Percentiles rank a stretch among this genome's conserved stretches.
These are phyloP conservation scores for Baronia brevicornis DNA, from an alignment of 2,888 invertebrate genomes.

Conservation along the genomic window DNA sequence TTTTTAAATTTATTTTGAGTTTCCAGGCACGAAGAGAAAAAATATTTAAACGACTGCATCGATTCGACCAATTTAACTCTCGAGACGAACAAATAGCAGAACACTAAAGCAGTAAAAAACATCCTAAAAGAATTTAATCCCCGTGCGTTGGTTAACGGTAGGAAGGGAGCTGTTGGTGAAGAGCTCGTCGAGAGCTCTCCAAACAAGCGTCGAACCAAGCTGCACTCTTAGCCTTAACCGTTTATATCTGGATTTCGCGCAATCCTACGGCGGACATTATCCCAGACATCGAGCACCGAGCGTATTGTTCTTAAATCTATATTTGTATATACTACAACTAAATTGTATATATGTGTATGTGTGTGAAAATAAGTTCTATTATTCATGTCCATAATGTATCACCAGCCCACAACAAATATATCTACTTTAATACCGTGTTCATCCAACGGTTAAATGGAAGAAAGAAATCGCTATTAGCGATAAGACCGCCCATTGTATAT, in stretches of 20 bases:
- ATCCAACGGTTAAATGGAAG: too few relatives aligned
- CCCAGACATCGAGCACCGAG: slow-evolving; percentile 9
- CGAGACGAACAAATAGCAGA: slow-evolving; percentile 18
- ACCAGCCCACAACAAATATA: too few relatives aligned
- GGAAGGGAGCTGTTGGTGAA: slow-evolving; percentile 60
- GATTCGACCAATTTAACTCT: slow-evolving; percentile 14
- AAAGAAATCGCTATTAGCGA: too few relatives aligned
- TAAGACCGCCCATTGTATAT: too few relatives aligned
- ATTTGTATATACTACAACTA: too few relatives aligned
- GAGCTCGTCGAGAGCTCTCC: slow-evolving; percentile 49
- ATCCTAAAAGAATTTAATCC: slow-evolving; percentile 45
- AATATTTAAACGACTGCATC: slow-evolving; percentile 22
- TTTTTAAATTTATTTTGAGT: too few relatives aligned
- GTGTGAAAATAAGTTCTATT: too few relatives aligned
- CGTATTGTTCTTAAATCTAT: too few relatives aligned
- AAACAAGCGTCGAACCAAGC: slow-evolving; percentile 27
- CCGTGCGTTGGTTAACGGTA: slow-evolving; percentile 36
- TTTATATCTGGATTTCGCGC: slow-evolving; percentile 55
- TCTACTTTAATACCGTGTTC: too few relatives aligned
- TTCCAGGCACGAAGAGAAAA: slow-evolving; percentile 17
- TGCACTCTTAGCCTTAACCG: slow-evolving; percentile 41
- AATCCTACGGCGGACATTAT: too few relatives aligned
- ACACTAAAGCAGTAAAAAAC: slow-evolving; percentile 41
- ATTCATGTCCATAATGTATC: too few relatives aligned
- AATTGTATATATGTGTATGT: too few relatives aligned